Evolutionary conservation across 2,888 invertebrate genomes (phyloP), one percentile per base, ranked within the genome.

Genomic region (Dryobotodes eremita): DNA sequence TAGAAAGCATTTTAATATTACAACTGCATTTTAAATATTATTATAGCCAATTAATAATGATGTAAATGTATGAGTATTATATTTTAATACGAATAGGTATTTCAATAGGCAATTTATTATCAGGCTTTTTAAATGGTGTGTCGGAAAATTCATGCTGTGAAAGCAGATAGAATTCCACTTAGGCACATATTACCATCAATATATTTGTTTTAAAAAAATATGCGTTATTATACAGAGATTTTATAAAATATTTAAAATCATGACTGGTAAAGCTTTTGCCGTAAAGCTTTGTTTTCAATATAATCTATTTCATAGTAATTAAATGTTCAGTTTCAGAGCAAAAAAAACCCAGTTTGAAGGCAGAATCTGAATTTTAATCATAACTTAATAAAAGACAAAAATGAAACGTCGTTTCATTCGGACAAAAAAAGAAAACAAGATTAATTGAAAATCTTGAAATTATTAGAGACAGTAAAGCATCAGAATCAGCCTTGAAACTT

Each of bases 171-270:
- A 77, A 82, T 79, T 86, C 86, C 89, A 91, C 90, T 90, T 89
- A 85, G 53, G 85, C 92, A 94, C 94, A 93, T 93, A 94, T 94
- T 93, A 94, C 94, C 94, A 93, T 91, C 13, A 55, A 57, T 57
- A 59, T 53, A 73, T n/a, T 64, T 69, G 61, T n/a, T n/a, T n/a
- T n/a, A n/a, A n/a, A n/a, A n/a, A n/a, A n/a, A n/a, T n/a, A n/a
- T n/a, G n/a, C n/a, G n/a, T n/a, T n/a, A n/a, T n/a, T n/a, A n/a
- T n/a, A n/a, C n/a, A n/a, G n/a, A n/a, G n/a, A n/a, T n/a, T 36
- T 76, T 26, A 48, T 31, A n/a, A 36, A 1, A 1, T 57, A 20
- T 71, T 20, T 23, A 53, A 1, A n/a, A 46, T 20, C 17, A 26
- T 8, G 23, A 31, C 7, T 20, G 36, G 3, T 6, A 8, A 46